Conservation (phyloP, 1,140 invertebrate genomes). For the Leptinotarsa texana region DNA sequence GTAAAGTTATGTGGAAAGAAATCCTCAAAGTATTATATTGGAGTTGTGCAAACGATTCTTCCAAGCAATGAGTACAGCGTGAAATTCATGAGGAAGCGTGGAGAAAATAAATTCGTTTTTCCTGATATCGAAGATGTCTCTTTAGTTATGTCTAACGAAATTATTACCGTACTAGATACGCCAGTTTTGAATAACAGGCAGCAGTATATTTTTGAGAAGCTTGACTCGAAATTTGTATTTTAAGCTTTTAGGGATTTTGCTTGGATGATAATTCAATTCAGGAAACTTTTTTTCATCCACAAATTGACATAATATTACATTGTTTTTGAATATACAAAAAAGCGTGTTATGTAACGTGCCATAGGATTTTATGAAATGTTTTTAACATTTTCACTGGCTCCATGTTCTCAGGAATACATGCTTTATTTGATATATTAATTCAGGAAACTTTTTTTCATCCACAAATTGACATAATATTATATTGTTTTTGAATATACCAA, state of each 20-base stretch:
- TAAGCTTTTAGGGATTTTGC: background rate
- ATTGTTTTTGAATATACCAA: no score
- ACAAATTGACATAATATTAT: no score
- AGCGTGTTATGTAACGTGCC: no score
- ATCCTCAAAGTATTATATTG: constrained; percentile 1
- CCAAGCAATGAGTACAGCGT: background rate
- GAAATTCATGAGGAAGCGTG: constrained; percentile 6
- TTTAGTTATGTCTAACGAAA: background rate
- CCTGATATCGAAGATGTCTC: constrained; percentile 7
- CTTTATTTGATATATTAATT: no score
- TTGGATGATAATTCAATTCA: no score
- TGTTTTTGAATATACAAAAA: no score
- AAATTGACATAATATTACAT: no score
- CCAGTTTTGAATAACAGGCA: constrained; percentile 9
- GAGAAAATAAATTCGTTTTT: constrained; percentile 10
- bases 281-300: no score
- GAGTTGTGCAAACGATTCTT: background rate
- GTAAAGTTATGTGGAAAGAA: constrained; percentile 7
- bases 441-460: no score
- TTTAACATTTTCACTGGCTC: no score
- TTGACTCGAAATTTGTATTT: background rate
- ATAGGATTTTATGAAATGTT: no score
- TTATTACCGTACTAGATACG: background rate
- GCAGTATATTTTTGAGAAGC: constrained; percentile 9
- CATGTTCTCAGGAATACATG: no score